phyloP scores from a whole-genome alignment of 1,140 invertebrate species.

The Drosophila arizonae region DNA sequence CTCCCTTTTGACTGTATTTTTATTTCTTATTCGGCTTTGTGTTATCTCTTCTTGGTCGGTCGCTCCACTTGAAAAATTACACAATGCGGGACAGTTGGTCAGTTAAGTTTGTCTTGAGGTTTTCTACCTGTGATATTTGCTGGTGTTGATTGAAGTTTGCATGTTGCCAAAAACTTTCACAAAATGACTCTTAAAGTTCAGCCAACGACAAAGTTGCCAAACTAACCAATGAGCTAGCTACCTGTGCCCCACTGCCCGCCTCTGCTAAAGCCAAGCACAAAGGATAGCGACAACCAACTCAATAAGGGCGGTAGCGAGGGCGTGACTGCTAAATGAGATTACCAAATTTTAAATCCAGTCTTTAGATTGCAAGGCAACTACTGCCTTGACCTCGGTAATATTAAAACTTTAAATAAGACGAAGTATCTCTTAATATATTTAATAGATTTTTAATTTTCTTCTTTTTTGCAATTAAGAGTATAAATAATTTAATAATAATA shows the following conservation, averaged over 20 bases:
- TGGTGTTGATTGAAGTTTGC: slow-evolving; percentile 77
- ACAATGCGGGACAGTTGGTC: slow-evolving; percentile 77
- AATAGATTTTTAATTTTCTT: not conserved
- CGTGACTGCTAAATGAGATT: not conserved
- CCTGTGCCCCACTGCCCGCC: not conserved
- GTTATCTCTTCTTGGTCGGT: slow-evolving; percentile 43
- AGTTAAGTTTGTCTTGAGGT: slow-evolving; percentile 55
- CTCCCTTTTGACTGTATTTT: slow-evolving; percentile 22
- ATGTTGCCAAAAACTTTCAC: slow-evolving; percentile 52
- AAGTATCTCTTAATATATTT: not conserved
- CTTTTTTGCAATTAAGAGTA: no score
- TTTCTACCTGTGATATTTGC: slow-evolving; percentile 52
- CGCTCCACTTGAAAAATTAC: slow-evolving; percentile 73
- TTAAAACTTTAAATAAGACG: not conserved
- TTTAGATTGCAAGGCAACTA: not conserved
- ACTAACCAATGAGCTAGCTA: slow-evolving; percentile 19
- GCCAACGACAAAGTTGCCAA: slow-evolving; percentile 14
- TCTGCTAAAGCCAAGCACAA: not conserved
- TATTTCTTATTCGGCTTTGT: slow-evolving; percentile 17
- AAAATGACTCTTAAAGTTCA: slow-evolving; percentile 32
- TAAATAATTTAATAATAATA: no score
- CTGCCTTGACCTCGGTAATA: not conserved
- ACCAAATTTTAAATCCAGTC: not conserved
- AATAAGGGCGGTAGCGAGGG: no score
- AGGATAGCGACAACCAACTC: not conserved